Evolutionary conservation across 2,797 vertebrate species (phyloP).

Genomic region (Microcaecilia unicolor): DNA sequence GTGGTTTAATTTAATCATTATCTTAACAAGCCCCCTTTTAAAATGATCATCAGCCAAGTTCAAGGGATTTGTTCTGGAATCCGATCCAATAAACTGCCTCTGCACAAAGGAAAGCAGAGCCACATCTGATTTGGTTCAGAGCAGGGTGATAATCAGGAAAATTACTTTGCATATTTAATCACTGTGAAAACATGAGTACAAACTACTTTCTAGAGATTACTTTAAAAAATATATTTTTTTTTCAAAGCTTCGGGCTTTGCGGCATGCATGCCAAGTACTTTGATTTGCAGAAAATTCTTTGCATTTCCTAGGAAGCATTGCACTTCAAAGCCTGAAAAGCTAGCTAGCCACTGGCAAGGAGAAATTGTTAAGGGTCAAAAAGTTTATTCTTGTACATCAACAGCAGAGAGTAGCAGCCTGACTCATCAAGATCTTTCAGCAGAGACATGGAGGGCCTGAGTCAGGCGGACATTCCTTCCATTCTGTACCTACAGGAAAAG

Average conservation of each 20-base stretch:
- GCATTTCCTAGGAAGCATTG: constrained; percentile 52
- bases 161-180: constrained; percentile 89
- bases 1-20: constrained; percentile 97
- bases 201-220: constrained; percentile 68
- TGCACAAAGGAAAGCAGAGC: constrained; percentile 62
- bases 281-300: constrained; percentile 57
- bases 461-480: too few species aligned
- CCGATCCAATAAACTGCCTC: constrained; percentile 79
- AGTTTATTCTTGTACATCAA: too few species aligned
- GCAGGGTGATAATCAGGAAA: constrained; percentile 70
- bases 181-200: constrained; percentile 64
- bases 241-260: constrained; percentile 49
- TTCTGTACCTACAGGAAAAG: too few species aligned
- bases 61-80: constrained; percentile 88
- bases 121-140: constrained; percentile 74
- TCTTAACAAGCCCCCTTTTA: constrained; percentile 90
- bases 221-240: constrained; percentile 48
- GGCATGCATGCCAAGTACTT: constrained; percentile 55
- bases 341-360: constrained; percentile 34
- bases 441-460: too few species aligned
- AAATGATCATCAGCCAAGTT: constrained; percentile 87
- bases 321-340: too few species aligned
- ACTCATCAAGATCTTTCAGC: background rate
- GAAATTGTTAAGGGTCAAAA: constrained; percentile 18
- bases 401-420: too few species aligned